Conservation (phyloP, 2,797 vertebrate genomes). For the Danio aesculapii region DNA sequence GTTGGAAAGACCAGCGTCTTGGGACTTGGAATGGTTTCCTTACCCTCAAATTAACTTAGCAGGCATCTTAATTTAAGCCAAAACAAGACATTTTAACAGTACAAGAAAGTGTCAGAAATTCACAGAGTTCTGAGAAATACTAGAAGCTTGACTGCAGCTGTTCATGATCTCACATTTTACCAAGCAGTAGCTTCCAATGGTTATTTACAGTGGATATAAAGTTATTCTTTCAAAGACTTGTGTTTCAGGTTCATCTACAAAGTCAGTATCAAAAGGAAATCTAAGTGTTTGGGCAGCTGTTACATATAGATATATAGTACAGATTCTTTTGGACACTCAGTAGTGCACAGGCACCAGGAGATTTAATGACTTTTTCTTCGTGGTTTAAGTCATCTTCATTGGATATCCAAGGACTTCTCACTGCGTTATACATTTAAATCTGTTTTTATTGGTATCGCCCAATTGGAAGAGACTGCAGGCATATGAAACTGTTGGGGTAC, state of each 20-base stretch:
- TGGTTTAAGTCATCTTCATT: conserved; percentile 7
- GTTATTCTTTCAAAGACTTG: conserved; percentile 22
- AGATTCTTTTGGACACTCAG: neutral
- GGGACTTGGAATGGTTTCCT: conserved; percentile 32
- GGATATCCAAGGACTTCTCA: conserved; percentile 1
- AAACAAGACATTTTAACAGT: conserved; percentile 55
- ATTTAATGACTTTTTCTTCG: conserved; percentile 40
- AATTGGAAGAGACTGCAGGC: conserved; percentile 89
- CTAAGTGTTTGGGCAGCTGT: conserved; percentile 44
- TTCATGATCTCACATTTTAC: conserved; percentile 50
- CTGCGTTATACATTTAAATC: neutral
- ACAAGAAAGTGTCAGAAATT: conserved; percentile 59
- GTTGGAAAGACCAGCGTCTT: conserved; percentile 40
- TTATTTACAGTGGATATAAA: conserved; percentile 47
- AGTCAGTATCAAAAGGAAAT: conserved; percentile 48
- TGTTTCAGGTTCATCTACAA: conserved; percentile 49
- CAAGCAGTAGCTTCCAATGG: conserved; percentile 45
- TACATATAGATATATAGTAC: conserved; percentile 44
- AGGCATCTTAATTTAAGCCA: conserved; percentile 57
- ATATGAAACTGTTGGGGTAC: conserved; percentile 92
- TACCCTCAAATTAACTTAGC: conserved; percentile 52
- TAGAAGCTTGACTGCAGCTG: conserved; percentile 50
- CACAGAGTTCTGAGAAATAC: conserved; percentile 62
- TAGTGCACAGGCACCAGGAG: conserved; percentile 21
- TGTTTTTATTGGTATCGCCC: conserved; percentile 88